These are phyloP conservation scores for Apogon talboti DNA, from an alignment of 2,797 vertebrate species.

Conservation along the genomic window DNA sequence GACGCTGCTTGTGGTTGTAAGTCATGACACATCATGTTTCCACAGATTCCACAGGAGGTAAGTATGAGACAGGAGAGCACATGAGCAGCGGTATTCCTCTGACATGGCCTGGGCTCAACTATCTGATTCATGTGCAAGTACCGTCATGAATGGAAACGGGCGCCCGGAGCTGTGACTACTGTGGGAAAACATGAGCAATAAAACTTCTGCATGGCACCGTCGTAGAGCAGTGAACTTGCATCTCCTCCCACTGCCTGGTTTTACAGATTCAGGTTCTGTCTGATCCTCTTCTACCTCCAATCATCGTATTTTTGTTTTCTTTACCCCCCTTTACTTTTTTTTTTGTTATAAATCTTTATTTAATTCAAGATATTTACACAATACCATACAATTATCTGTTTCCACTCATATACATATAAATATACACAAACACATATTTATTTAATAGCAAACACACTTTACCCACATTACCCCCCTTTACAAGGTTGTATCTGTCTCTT, in stretches of 20 bases:
- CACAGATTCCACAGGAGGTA: conserved; percentile 4
- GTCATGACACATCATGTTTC: conserved; percentile 31
- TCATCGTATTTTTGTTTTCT: background rate
- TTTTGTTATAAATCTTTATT: no score
- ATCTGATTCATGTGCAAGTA: conserved; percentile 31
- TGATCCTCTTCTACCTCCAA: background rate
- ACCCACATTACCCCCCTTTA: no score
- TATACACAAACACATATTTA: no score
- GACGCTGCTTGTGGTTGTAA: background rate
- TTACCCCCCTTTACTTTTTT: no score
- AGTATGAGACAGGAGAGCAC: conserved; percentile 32
- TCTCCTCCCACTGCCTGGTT: background rate
- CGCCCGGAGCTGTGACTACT: conserved; percentile 20
- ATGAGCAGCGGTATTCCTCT: conserved; percentile 1
- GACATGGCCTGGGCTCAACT: conserved; percentile 2
- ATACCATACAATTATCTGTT: no score
- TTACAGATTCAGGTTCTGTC: background rate
- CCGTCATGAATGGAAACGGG: conserved; percentile 26
- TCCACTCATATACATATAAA: no score
- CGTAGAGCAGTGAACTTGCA: background rate
- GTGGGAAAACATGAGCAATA: conserved; percentile 21
- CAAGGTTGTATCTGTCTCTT: background rate
- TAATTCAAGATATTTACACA: no score
- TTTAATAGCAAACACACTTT: no score
- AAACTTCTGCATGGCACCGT: background rate